Evolutionary conservation across 2,797 vertebrate species (phyloP), one percentile per base, ranked within the genome.

Genomic region (Dicrostonyx torquatus): DNA sequence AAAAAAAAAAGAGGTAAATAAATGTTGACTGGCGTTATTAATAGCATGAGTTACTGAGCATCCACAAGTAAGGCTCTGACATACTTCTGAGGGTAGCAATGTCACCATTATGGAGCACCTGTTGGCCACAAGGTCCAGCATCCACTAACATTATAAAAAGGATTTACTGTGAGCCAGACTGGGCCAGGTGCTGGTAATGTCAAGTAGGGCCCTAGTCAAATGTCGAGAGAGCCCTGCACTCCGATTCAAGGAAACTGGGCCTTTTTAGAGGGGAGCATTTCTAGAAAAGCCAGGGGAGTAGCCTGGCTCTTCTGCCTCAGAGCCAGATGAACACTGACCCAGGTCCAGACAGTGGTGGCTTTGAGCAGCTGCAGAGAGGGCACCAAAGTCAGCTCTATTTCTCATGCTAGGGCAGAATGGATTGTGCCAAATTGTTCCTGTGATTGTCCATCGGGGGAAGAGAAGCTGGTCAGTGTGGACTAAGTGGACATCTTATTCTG

Each of bases 401-500:
- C 80, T 76, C 68, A 3, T 86, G 64, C n/a, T 26, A 5, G 60
- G 37, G 29, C 80, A 60, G 22, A 76, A 31, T 20, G 55, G 68
- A 85, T n/a, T 82, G 85, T 73, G 62, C 37, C 20, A 45, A 82
- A 31, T 37, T 88, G 3, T 34, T 79, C 50, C 64, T 84, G n/a
- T 50, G 55, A 77, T 29, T 77, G 17, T 75, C 66, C 34, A 14
- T 24, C 37, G 40, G 26, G 22, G 48, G 15, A 88, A n/a, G 34
- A 40, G 45, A 50, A 87, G 43, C 45, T 11, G 43, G 10, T 31
- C 31, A 37, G 24, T 87, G 24, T 40, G 31, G 58, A 84, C 15
- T n/a, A 70, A 95, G 34, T 31, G 86, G 53, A 37, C 89, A 55
- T 87, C 66, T 94, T 94, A 37, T 88, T 34, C 76, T 76, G 58